Evolutionary conservation across 2,888 invertebrate genomes (phyloP).

Genomic region (Metalampra italica): DNA sequence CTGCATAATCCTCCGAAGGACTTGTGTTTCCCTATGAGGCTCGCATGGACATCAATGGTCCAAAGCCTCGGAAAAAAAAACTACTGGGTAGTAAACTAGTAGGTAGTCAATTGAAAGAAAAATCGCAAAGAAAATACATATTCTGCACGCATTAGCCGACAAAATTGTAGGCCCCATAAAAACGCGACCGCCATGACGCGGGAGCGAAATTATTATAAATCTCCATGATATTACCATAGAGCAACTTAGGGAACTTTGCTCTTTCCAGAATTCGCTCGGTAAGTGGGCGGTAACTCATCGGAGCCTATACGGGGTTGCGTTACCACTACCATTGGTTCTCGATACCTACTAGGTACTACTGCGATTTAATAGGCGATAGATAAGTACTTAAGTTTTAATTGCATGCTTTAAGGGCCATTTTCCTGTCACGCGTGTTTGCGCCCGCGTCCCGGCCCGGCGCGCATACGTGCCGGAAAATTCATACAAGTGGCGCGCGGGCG

Average conservation of each 20-base stretch:
- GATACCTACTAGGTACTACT: constrained; percentile 18
- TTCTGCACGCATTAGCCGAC: constrained; percentile 49
- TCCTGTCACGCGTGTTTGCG: too few species aligned
- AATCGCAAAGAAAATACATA: constrained; percentile 33
- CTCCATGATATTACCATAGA: constrained; percentile 75
- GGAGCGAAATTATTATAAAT: constrained; percentile 73
- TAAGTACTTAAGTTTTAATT: too few species aligned
- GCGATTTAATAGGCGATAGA: too few species aligned
- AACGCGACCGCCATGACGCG: constrained; percentile 56
- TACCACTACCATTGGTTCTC: constrained; percentile 42
- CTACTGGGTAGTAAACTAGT: too few species aligned
- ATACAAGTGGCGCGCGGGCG: too few species aligned
- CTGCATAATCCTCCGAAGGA: too few species aligned
- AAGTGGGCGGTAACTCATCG: constrained; percentile 73
- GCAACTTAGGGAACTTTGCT: constrained; percentile 71
- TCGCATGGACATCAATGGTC: too few species aligned
- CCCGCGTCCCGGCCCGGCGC: too few species aligned
- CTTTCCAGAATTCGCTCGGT: constrained; percentile 62
- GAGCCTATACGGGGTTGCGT: constrained; percentile 39
- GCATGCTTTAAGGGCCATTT: too few species aligned
- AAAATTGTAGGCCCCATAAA: constrained; percentile 62
- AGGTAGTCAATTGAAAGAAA: constrained; percentile 1
- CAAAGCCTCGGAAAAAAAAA: neutral
- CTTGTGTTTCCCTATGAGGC: too few species aligned
- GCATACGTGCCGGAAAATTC: too few species aligned